Base-by-base conservation (phyloP, 1,140 invertebrate genomes). In the Radopholus similis region DNA sequence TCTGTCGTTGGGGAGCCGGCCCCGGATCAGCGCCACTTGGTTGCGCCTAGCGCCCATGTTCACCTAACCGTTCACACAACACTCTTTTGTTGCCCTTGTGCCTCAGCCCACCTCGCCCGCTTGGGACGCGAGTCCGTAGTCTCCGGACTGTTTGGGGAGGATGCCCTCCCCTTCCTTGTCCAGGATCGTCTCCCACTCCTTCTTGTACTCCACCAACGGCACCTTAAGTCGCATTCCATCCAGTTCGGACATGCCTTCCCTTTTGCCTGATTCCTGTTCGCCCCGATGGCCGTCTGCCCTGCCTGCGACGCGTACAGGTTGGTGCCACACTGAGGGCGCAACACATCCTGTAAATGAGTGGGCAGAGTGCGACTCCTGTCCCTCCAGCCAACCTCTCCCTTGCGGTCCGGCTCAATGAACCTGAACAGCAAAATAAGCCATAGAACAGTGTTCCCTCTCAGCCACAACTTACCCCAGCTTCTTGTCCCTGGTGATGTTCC, bases 131-230 rank as follows among this genome's bases (percentile, higher is more conserved):
- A 79, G 58, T 32, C 81, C 78, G 65, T 77, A 83, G 53, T 82
- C 81, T 62, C 79, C 79, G 34, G 77, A 68, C 62, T 81, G 79
- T 63, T 83, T 81, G 28, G 79, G 81, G 2, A 81, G 64, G 54
- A 83, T 71, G 55, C 80, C 75, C 58, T 81, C 79, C 54, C 78
- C 78, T 55, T 81, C 79, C 62, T 83, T 81, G 57, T 82, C 79
- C 51, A 81, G 58, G 40, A 83, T 71, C 21, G 81, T 83, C 42
- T 79, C 78, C 79, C 79, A 81, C 28, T 81, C 78, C 66, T 81
- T 83, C 60, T 81, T 81, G 72, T 81, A 81, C 34, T 58, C 58
- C 18, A 81, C 65, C 54, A 75, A 79, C 6, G 79, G 79, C 11
- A 83, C 81, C 59, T 62, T 28, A 23, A 49, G 21, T 42, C 15